Percentiles rank a stretch among this genome's conserved stretches.
Conservation (phyloP, 2,797 vertebrate genomes). For the Onychomys arenicola region DNA sequence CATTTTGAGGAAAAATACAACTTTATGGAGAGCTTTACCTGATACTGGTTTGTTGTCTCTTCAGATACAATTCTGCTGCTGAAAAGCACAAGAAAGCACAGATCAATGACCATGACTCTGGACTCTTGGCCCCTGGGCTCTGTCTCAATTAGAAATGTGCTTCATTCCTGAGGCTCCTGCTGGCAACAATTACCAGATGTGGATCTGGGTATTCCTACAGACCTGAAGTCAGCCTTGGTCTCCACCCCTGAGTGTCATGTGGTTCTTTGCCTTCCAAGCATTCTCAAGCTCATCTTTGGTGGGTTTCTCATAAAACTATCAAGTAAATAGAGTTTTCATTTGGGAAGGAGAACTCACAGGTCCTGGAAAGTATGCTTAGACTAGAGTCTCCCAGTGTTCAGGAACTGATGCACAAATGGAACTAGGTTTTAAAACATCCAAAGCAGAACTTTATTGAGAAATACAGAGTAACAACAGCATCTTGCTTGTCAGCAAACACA, state of each 20-base stretch:
- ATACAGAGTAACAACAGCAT: neutral
- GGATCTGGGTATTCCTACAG: neutral
- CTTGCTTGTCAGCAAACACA: neutral
- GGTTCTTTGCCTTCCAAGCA: neutral
- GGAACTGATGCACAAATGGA: neutral
- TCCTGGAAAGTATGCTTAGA: neutral
- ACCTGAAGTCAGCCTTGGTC: neutral
- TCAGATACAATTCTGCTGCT: neutral
- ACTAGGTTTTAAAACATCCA: neutral
- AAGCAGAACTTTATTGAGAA: neutral
- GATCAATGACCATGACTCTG: neutral
- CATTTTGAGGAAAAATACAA: neutral
- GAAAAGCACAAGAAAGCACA: neutral
- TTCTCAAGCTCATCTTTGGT: neutral
- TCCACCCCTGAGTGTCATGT: neutral
- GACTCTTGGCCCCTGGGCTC: too few species aligned
- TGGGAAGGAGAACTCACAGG: neutral
- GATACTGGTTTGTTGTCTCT: neutral
- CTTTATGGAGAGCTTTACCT: neutral
- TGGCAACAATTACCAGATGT: neutral
- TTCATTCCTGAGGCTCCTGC: neutral
- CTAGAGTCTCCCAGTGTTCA: neutral
- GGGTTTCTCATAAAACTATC: neutral
- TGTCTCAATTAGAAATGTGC: neutral
- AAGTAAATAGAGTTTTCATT: neutral